A percentile compares a stretch with the other conserved stretches of the same genome.
phyloP scores from a whole-genome alignment of 2,113 vertebrate species.

The Haliaeetus leucogaster region DNA sequence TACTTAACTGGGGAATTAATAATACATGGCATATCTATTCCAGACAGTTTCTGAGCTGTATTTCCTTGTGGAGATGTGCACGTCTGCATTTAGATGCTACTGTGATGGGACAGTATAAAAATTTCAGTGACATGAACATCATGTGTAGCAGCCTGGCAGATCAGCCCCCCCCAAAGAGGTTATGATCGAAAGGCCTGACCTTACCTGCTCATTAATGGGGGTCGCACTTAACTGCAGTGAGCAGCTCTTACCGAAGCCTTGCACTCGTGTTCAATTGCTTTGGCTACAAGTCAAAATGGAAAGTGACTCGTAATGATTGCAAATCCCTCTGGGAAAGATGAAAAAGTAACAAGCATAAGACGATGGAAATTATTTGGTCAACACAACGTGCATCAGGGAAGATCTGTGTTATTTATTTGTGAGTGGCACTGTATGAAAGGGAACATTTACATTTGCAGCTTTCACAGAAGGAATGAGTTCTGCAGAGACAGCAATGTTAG shows the following conservation, averaged over 20 bases:
- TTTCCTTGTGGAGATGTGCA: background rate
- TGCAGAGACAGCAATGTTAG: background rate
- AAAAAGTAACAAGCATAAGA: background rate
- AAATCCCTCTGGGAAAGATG: slow-evolving; percentile 12
- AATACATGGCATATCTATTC: background rate
- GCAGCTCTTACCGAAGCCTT: background rate
- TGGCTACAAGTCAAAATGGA: slow-evolving; percentile 3
- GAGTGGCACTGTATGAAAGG: background rate
- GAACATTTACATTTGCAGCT: background rate
- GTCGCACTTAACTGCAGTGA: background rate
- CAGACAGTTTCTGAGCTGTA: background rate
- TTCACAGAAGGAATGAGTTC: background rate
- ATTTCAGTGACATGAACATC: background rate
- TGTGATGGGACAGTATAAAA: background rate
- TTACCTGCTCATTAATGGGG: background rate
- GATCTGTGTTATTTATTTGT: background rate
- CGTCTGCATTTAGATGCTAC: background rate
- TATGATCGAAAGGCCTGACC: background rate
- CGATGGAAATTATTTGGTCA: background rate
- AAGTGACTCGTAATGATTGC: background rate
- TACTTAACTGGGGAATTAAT: background rate
- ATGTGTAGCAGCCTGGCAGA: background rate
- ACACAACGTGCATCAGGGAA: background rate
- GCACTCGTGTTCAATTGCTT: background rate
- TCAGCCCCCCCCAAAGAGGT: background rate